Base-by-base conservation (phyloP, 2,888 invertebrate genomes). In the Idaea straminata region DNA sequence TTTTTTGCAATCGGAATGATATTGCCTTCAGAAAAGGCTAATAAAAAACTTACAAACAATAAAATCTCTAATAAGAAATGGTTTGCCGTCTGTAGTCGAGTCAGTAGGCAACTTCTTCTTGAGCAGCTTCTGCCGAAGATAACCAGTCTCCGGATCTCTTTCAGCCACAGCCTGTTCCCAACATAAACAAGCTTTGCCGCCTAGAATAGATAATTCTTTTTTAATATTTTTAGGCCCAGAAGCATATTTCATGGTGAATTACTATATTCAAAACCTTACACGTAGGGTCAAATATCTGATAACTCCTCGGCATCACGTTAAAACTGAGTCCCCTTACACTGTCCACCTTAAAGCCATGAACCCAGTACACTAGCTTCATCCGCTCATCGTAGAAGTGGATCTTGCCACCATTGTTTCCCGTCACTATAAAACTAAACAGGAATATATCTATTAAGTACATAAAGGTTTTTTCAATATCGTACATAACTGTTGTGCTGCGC, bases 371-470 rank as follows among this genome's bases (percentile, higher is more conserved):
- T 63, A 95, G 83, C 76, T 89, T 93, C 73, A 95, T 78, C 72
- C 93, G 89, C 60, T 86, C 83, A 71, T 95, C 94, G 77, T 94
- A 95, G 79, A 95, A 95, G 72, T 87, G 89, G 61, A 95, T 88
- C 61, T 93, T 87, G 0, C 95, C 95, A 0, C 65, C 72, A 15
- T 79, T 82, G 76, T 94, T 94, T 13, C 94, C 95, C 0, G 93
- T 94, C 36, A 93, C 92, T 61, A 94, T 83, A n/a, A 90, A 79
- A 10, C 94, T 94, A 76, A 5, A 65, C 73, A 35, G 64, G 72
- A 66, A 15, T 61, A 57, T 61, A 3, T 25, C 10, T n/a, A 47
- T 7, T 59, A 38, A 16, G 36, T n/a, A 62, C 5, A 35, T 5
- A 25, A 25, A 25, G 25, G 5, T n/a, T 25, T 59, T 35, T 62